These are phyloP conservation scores for Orchestia grillus DNA, from an alignment of 1,140 invertebrate species.

Conservation along the genomic window DNA sequence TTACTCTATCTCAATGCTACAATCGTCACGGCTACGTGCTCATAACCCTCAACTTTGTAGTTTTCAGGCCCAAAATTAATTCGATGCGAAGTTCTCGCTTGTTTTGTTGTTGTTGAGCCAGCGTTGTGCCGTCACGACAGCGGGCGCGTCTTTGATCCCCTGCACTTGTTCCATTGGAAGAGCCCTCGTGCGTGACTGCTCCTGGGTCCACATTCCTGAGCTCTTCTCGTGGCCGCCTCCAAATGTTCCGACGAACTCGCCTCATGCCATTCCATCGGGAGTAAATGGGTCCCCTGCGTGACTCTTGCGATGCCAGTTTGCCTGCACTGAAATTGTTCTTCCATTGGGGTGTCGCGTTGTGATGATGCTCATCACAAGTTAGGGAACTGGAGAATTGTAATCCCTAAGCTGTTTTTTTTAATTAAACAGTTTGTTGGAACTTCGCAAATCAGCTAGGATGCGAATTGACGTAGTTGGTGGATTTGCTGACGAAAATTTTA, in stretches of 20 bases:
- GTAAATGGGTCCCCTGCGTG: background rate
- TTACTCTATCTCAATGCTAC: too few relatives aligned
- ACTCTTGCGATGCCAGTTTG: background rate
- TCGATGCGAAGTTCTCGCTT: too few relatives aligned
- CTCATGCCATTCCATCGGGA: background rate
- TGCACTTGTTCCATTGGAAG: background rate
- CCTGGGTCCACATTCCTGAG: background rate
- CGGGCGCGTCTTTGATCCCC: background rate
- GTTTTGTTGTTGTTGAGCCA: background rate
- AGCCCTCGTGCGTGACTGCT: background rate
- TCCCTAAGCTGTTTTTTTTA: too few relatives aligned
- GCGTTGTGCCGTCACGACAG: background rate
- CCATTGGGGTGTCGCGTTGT: background rate
- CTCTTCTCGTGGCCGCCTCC: background rate
- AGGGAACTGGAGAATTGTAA: background rate
- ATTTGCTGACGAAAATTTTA: too few relatives aligned
- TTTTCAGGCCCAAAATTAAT: too few relatives aligned
- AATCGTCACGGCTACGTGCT: too few relatives aligned
- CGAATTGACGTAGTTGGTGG: too few relatives aligned
- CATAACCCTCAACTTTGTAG: too few relatives aligned
- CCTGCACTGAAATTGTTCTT: background rate
- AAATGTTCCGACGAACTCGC: background rate
- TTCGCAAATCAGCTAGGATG: background rate
- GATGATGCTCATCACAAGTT: background rate
- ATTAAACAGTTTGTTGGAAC: background rate